Conservation (phyloP, 64 coral and sea anemone species). For the Acropora yongei region DNA sequence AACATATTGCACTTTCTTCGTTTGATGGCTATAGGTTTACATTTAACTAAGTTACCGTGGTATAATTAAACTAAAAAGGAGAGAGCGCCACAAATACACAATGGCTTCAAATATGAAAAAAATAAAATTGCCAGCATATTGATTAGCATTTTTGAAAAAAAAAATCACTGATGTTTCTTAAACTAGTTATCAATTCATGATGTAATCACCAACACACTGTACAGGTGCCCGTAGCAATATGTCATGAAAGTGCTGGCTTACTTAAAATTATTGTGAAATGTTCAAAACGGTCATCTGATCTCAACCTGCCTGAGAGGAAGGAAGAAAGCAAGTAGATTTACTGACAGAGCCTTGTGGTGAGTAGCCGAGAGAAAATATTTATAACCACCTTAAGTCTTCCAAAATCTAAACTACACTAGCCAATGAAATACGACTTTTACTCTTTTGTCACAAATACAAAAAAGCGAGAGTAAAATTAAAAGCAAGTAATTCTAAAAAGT, state of each 20-base stretch:
- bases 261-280: background rate
- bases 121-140: background rate
- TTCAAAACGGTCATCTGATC: background rate
- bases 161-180: background rate
- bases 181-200: background rate
- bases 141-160: background rate
- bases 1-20: background rate
- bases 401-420: background rate
- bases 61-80: too few relatives aligned
- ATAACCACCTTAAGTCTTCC: background rate
- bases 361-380: background rate
- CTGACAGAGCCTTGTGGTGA: background rate
- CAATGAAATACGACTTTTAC: slow-evolving; percentile 1
- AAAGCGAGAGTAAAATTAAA: too few relatives aligned
- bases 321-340: background rate
- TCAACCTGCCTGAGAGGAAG: background rate
- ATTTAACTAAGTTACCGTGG: too few relatives aligned
- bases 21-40: background rate
- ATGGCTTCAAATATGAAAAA: background rate
- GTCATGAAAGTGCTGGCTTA: background rate
- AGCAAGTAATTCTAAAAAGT: too few relatives aligned
- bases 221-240: background rate
- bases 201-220: background rate
- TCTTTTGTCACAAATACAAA: background rate
- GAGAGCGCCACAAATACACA: background rate